Base-by-base conservation (phyloP, 2,888 invertebrate genomes). In the Petrophora chlorosata region DNA sequence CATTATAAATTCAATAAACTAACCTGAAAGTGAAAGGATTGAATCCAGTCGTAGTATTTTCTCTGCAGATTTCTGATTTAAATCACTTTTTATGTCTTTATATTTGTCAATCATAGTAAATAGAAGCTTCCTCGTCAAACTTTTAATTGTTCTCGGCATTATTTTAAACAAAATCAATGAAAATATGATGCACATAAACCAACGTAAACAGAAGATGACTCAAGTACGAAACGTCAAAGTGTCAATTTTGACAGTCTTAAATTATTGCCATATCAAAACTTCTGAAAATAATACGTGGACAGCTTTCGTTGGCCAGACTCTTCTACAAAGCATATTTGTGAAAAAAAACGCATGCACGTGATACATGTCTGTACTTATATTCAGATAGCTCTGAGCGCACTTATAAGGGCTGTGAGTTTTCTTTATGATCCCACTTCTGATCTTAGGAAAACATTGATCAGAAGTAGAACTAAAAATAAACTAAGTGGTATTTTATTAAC, bases 81-180 rank as follows among this genome's bases (percentile, higher is more conserved):
- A 40, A 40, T 46, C 39, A 34, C 40, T 39, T 40, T 39, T 26
- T 34, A 34, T 40, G 39, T 46, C 46, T 34, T 46, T 46, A 28
- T 38, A 38, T 30, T 39, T 39, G 22, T 22, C 29, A 22, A 28
- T 38, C 41, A 41, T 41, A 30, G 47, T 41, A 47, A 36, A 48
- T 36, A 48, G 29, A 41, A 48, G 26, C 28, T 42, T 42, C 26
- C 42, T 41, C 26, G 43, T 47, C 36, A 39, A 42, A 47, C 40
- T 42, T 35, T 38, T 50, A 7, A 53, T 32, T 29, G 49, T 49
- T 38, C 28, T 41, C 30, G n/a, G n/a, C n/a, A n/a, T n/a, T n/a
- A n/a, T n/a, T n/a, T n/a, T n/a, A n/a, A n/a, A n/a, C n/a, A n/a
- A n/a, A n/a, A n/a, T n/a, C n/a, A n/a, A n/a, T n/a, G n/a, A 32